phyloP scores from a whole-genome alignment of 1,140 invertebrate species.

The Yoshiicerus persimilis region DNA sequence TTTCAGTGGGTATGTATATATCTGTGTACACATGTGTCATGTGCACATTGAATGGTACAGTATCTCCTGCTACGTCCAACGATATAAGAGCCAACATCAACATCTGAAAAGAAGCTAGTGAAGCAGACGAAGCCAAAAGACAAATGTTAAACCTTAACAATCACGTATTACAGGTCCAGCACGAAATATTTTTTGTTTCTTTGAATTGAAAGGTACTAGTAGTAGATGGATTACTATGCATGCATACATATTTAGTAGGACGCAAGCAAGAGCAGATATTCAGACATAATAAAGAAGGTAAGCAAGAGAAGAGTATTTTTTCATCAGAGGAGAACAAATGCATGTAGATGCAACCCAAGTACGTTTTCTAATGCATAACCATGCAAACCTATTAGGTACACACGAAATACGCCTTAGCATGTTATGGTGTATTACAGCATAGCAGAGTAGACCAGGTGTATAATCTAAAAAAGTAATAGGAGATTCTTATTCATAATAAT shows the following conservation, averaged over 20 bases:
- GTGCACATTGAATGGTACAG: neutral
- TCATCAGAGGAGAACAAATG: neutral
- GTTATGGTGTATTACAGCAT: too few species aligned
- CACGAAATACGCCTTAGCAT: too few species aligned
- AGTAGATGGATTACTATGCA: too few species aligned
- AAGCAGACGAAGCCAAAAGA: too few species aligned
- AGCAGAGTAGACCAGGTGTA: neutral
- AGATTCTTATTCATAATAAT: constrained; percentile 15
- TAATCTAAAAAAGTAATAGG: neutral
- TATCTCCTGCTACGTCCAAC: neutral
- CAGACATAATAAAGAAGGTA: neutral
- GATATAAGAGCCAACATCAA: neutral
- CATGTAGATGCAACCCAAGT: neutral
- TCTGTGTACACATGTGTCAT: neutral
- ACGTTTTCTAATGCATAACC: neutral
- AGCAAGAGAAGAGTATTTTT: neutral
- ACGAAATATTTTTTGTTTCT: neutral
- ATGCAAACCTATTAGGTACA: neutral
- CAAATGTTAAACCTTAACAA: neutral
- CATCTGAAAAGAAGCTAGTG: neutral
- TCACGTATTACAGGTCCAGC: neutral
- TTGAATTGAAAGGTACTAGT: neutral
- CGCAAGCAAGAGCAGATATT: neutral
- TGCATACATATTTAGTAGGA: too few species aligned
- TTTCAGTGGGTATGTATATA: neutral